A percentile compares a stretch with the other conserved stretches of the same genome.
Evolutionary conservation across 1,140 invertebrate species (phyloP).

Genomic region (Heliothis subflexa): DNA sequence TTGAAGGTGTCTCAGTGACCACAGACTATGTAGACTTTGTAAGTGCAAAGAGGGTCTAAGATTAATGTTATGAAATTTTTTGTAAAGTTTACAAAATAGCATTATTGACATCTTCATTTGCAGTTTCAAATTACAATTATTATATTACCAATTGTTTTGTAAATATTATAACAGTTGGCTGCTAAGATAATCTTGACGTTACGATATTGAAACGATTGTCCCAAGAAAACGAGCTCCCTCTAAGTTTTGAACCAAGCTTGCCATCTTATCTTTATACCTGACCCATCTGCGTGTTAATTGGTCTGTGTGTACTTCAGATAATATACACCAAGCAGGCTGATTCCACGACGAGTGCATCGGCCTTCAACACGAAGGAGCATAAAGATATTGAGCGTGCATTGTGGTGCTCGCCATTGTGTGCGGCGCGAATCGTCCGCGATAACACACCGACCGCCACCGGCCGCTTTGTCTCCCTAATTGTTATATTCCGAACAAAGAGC

Average conservation of each 20-base stretch:
- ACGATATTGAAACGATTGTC: not conserved
- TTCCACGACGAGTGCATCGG: slow-evolving; percentile 79
- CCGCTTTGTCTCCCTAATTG: slow-evolving; percentile 78
- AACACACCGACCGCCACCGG: slow-evolving; percentile 69
- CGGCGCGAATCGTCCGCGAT: slow-evolving; percentile 69
- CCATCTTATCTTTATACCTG: not conserved
- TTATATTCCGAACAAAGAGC: slow-evolving; percentile 45
- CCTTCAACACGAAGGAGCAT: slow-evolving; percentile 72
- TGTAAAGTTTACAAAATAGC: too few relatives aligned
- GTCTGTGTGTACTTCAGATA: slow-evolving; percentile 20
- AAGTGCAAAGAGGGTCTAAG: not conserved
- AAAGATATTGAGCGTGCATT: slow-evolving; percentile 83
- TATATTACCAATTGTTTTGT: too few relatives aligned
- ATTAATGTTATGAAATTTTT: not conserved
- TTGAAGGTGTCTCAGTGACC: slow-evolving; percentile 67
- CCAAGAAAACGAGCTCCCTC: not conserved
- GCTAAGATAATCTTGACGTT: too few relatives aligned
- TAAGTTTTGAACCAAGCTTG: not conserved
- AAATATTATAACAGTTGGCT: too few relatives aligned
- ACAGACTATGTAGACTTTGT: slow-evolving; percentile 50
- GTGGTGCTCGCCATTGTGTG: slow-evolving; percentile 71
- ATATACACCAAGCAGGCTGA: slow-evolving; percentile 66
- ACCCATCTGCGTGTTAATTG: slow-evolving; percentile 12
- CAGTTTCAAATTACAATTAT: too few relatives aligned
- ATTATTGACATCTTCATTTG: too few relatives aligned